Base-by-base conservation (phyloP, 2,888 invertebrate species). In the Drosophila peninsularis region DNA sequence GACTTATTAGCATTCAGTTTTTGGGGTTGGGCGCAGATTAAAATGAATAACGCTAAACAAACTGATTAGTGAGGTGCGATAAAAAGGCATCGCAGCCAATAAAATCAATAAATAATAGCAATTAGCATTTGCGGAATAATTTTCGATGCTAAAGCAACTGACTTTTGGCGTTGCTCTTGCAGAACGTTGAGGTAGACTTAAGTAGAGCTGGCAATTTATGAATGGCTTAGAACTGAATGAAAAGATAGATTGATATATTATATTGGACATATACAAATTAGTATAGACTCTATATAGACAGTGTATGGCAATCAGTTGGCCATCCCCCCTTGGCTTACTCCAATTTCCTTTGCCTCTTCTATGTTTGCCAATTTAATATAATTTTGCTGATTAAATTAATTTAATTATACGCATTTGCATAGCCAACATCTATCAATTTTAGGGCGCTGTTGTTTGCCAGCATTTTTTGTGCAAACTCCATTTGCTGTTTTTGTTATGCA, bases 31-130 rank as follows among this genome's bases (percentile, higher is more conserved):
- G 74, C 60, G 39, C 42, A 37, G 42, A 34, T 62, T 60, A 53
- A 62, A 53, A 64, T 50, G 52, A 73, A 65, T 49, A 54, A 42
- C 44, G 64, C 56, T 76, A 69, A 76, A 73, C 24, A 77, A 69
- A 62, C 57, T 24, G 63, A 70, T 75, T 75, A 76, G 61, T 52
- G 30, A 44, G 52, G 2, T 24, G 41, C 27, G 11, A 24, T 54
- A 64, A 64, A 56, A 62, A 56, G 41, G 24, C 37, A 50, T 49
- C 55, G 44, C 45, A 27, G 21, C 62, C 77, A 66, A 76, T 76
- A 73, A 30, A 36, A 34, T 21, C 50, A 76, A 77, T 47, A 47
- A 47, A 47, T 47, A 47, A 74, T 52, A 17, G 44, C n/a, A 62
- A 66, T 75, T 76, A 72, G 24, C 73, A 63, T 21, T 39, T 49